A percentile compares a stretch with the other conserved stretches of the same genome.
These are phyloP conservation scores for Taxidea taxus DNA, from an alignment of 2,113 vertebrate genomes.

Conservation along the genomic window DNA sequence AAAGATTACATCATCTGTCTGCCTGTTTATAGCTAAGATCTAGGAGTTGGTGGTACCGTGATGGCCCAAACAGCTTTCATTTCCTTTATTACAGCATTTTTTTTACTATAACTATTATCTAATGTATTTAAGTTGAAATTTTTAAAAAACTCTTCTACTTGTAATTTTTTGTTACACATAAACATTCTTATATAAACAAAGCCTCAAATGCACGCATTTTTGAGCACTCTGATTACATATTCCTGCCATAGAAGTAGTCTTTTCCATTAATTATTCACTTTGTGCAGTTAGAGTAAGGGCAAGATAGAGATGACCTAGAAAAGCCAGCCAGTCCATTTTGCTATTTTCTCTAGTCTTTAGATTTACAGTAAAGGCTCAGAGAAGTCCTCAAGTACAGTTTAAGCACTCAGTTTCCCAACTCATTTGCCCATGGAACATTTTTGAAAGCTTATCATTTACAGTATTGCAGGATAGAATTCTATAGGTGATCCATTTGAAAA, in stretches of 20 bases:
- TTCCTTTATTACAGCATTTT: neutral
- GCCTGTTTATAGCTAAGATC: neutral
- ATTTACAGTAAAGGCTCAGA: neutral
- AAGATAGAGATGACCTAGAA: neutral
- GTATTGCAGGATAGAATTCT: neutral
- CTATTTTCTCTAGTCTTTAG: neutral
- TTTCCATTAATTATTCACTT: neutral
- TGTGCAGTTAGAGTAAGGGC: neutral
- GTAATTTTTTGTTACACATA: neutral
- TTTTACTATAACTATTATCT: neutral
- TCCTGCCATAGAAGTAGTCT: neutral
- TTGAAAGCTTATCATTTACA: neutral
- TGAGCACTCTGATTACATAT: neutral
- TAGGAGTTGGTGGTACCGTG: neutral
- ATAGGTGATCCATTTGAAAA: neutral
- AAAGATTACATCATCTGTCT: neutral
- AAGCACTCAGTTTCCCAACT: neutral
- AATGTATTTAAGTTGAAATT: constrained; percentile 5
- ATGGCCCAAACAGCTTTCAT: neutral
- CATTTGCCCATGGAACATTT: neutral
- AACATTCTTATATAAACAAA: neutral
- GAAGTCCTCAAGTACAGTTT: neutral
- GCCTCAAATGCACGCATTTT: neutral
- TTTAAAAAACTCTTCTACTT: neutral
- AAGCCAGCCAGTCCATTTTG: neutral